A percentile compares a stretch with the other conserved stretches of the same genome.
Conservation (phyloP, 1,140 invertebrate species). For the Theocolax elegans region DNA sequence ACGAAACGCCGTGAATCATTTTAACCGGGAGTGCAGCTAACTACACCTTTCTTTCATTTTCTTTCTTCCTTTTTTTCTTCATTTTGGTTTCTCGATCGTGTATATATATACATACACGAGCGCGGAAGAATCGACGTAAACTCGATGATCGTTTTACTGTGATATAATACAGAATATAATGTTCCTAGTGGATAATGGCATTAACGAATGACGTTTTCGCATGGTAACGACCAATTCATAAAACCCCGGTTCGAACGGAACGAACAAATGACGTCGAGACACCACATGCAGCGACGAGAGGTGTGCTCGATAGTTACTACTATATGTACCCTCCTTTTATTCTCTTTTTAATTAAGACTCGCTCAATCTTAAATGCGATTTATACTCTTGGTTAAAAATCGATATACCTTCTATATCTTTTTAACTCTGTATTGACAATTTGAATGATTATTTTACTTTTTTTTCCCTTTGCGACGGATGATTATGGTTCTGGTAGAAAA, state of each 20-base stretch:
- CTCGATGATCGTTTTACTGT: background rate
- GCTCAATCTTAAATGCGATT: no score
- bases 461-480: no score
- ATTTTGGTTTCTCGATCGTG: no score
- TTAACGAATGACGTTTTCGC: slow-evolving; percentile 58
- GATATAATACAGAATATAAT: no score
- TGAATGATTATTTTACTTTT: no score
- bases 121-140: slow-evolving; percentile 18
- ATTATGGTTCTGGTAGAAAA: no score
- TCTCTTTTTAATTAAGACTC: background rate
- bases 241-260: slow-evolving; percentile 42
- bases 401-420: no score
- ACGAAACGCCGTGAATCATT: slow-evolving; percentile 17
- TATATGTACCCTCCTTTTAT: slow-evolving; percentile 25
- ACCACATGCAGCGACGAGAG: slow-evolving; percentile 52
- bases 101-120: slow-evolving; percentile 7
- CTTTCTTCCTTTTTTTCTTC: background rate
- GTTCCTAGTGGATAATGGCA: background rate
- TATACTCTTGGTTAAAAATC: no score
- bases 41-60: slow-evolving; percentile 1
- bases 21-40: background rate
- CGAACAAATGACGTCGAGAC: slow-evolving; percentile 63
- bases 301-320: slow-evolving; percentile 36
- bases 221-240: slow-evolving; percentile 60
- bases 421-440: no score